A percentile compares a stretch with the other conserved stretches of the same genome.
phyloP scores from a whole-genome alignment of 2,888 invertebrate genomes.

The Parapristionchus giblindavisi region DNA sequence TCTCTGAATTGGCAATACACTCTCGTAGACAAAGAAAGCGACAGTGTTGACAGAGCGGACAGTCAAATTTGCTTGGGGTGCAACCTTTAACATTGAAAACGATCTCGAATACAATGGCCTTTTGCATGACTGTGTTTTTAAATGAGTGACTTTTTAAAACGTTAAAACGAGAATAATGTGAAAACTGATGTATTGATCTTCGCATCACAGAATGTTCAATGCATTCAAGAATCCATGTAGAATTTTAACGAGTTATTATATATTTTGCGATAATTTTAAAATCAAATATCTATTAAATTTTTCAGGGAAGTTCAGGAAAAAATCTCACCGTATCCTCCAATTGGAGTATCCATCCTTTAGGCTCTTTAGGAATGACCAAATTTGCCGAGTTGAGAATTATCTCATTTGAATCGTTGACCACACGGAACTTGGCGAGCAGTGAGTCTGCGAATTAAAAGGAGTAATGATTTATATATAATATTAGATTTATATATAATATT shows the following conservation, averaged over 20 bases:
- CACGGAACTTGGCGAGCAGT: slow-evolving; percentile 32
- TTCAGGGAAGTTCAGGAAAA: not conserved
- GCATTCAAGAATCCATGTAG: not conserved
- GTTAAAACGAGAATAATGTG: no score
- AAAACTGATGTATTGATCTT: no score
- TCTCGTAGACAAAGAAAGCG: no score
- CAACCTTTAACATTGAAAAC: no score
- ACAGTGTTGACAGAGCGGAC: no score
- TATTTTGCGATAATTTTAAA: not conserved
- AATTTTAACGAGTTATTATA: not conserved
- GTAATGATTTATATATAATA: not conserved
- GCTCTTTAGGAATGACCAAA: not conserved
- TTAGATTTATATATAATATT: not conserved
- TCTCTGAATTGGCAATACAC: no score
- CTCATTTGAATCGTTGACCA: not conserved
- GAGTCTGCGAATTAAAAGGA: not conserved
- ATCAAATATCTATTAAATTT: not conserved
- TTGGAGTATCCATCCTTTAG: slow-evolving; percentile 6
- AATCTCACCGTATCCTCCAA: not conserved
- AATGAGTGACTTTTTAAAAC: no score
- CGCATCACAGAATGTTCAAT: no score
- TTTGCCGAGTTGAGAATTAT: slow-evolving; percentile 20
- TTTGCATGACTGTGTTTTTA: no score
- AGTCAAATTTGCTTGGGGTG: no score
- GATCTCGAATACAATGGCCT: no score